Conservation (phyloP, 2,888 invertebrate genomes). For the Yponomeuta sedellus region DNA sequence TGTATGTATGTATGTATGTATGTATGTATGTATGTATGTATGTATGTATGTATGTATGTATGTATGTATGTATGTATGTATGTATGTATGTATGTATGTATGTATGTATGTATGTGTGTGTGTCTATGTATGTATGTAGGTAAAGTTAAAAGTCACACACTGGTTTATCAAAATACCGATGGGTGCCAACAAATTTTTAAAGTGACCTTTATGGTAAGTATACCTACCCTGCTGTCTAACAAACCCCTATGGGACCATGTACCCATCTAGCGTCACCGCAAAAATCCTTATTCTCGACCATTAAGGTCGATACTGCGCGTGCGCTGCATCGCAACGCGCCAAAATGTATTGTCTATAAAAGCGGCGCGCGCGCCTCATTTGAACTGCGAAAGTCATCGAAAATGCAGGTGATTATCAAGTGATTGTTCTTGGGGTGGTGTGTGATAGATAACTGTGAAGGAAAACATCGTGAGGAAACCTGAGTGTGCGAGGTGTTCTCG, state of each 20-base stretch:
- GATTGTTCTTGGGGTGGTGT: slow-evolving; percentile 10
- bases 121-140: too few species aligned
- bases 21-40: too few species aligned
- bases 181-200: too few species aligned
- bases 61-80: too few species aligned
- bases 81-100: too few species aligned
- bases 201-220: too few species aligned
- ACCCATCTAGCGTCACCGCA: slow-evolving; percentile 19
- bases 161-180: too few species aligned
- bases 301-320: slow-evolving; percentile 54
- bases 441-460: too few species aligned
- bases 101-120: too few species aligned
- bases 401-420: slow-evolving; percentile 70
- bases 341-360: slow-evolving; percentile 65
- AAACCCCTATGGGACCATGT: not conserved
- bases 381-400: slow-evolving; percentile 59
- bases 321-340: slow-evolving; percentile 50
- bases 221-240: not conserved
- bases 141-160: too few species aligned
- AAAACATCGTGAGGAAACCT: not conserved
- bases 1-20: too few species aligned
- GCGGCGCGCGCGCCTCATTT: slow-evolving; percentile 35
- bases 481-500: not conserved
- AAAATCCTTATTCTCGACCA: slow-evolving; percentile 20
- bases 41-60: too few species aligned